Evolutionary conservation across 2,888 invertebrate genomes (phyloP), one percentile per base, ranked within the genome.

Genomic region (Mythimna loreyi): DNA sequence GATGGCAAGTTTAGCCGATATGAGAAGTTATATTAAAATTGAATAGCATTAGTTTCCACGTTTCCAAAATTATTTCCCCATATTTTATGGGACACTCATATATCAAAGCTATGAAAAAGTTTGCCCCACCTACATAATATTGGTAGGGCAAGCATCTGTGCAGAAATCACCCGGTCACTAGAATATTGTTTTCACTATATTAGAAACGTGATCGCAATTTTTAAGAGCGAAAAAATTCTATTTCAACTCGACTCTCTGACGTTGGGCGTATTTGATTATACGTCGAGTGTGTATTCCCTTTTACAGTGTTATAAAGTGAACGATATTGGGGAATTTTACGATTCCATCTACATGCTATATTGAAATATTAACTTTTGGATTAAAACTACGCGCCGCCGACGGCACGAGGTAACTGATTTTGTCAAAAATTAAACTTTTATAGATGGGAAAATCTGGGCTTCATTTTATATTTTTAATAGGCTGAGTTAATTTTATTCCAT

Each of bases 181-280:
- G 96, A 95, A 96, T 96, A 96, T 96, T 96, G 96, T 96, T 96
- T 96, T 96, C 96, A 96, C 96, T 96, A 95, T 96, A 96, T 96
- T 96, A 96, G 96, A 96, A 92, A 96, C 96, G 96, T 96, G 96
- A 92, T 93, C 94, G 96, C 95, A 92, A 96, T 96, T 96, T 95
- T 96, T 95, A 96, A 96, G 94, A 91, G 93, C 91, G 91, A 94
- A 95, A 95, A 96, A 95, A 96, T 93, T 94, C 94, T 91, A 94
- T 96, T 94, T 94, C 90, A 89, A 91, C 90, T 91, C 87, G 80
- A 89, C 85, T 87, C 83, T 88, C 92, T 92, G 93, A 92, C 91
- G 92, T 91, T 90, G 87, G 87, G 88, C 89, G 89, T 93, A 94
- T 94, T 95, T 95, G 95, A 95, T 95, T 94, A 91, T 90, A 91